A percentile compares a stretch with the other conserved stretches of the same genome.
Evolutionary conservation across 1,140 invertebrate genomes (phyloP).

Genomic region (Xylocopa sonorina): DNA sequence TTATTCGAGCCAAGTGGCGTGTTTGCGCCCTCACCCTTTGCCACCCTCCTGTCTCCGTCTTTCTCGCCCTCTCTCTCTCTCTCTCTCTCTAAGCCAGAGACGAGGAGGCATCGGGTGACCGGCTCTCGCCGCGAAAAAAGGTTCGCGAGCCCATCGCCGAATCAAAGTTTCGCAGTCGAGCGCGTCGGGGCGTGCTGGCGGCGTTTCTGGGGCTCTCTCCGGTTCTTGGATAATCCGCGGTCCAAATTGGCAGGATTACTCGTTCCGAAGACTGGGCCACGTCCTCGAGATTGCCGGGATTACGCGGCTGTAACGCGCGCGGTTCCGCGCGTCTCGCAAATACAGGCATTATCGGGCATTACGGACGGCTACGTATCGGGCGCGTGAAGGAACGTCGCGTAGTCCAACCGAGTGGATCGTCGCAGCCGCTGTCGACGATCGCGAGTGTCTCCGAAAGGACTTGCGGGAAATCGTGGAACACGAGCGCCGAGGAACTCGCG

Average conservation of each 20-base stretch:
- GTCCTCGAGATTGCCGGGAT: constrained; percentile 75
- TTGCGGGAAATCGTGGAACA: neutral
- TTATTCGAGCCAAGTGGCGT: constrained; percentile 53
- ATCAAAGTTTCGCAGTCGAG: constrained; percentile 49
- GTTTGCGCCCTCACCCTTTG: neutral
- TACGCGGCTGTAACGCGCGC: constrained; percentile 66
- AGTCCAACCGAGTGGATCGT: neutral
- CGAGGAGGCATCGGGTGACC: no score
- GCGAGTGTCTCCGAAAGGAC: neutral
- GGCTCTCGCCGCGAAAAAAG: no score
- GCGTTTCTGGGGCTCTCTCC: constrained; percentile 1
- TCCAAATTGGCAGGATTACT: constrained; percentile 75
- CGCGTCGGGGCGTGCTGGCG: no score
- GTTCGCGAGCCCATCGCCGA: constrained; percentile 18
- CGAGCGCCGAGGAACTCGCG: neutral
- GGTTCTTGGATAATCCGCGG: constrained; percentile 68
- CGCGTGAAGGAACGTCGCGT: constrained; percentile 42
- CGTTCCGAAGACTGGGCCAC: constrained; percentile 66
- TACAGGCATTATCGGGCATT: constrained; percentile 71
- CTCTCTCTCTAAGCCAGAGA: no score
- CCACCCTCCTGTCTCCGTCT: neutral
- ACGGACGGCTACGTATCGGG: constrained; percentile 44
- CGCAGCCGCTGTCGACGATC: no score
- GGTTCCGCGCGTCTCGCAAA: constrained; percentile 51
- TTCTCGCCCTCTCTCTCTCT: no score